Evolutionary conservation across 1,140 invertebrate genomes (phyloP).

Genomic region (Panagrolaimus sp.): DNA sequence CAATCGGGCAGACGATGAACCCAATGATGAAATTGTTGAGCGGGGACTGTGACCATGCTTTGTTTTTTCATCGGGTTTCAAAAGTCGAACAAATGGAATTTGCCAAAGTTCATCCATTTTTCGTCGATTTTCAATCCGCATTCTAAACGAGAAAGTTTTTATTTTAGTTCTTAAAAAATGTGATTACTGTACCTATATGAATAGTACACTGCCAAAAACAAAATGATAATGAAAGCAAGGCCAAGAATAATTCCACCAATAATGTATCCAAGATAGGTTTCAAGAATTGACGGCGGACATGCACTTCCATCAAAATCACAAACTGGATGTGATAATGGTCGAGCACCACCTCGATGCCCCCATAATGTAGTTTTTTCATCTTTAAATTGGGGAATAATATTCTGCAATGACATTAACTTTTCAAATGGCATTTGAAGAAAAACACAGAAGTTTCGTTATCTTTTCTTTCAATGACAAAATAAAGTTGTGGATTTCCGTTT

Average conservation of each 20-base stretch:
- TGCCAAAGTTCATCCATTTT: slow-evolving; percentile 21
- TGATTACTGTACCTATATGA: not conserved
- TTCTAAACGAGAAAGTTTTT: not conserved
- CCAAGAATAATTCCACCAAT: slow-evolving; percentile 9
- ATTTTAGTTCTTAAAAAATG: not conserved
- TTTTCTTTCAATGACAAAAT: not conserved
- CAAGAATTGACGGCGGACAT: not conserved
- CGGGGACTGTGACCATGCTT: not conserved
- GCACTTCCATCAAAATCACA: slow-evolving; percentile 16
- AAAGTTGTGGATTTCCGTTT: not conserved
- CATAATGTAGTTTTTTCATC: slow-evolving; percentile 6
- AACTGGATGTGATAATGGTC: slow-evolving; percentile 19
- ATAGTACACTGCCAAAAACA: slow-evolving; percentile 16
- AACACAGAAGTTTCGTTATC: not conserved
- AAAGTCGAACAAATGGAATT: slow-evolving; percentile 16
- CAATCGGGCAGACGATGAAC: not conserved
- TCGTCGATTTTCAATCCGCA: slow-evolving; percentile 14
- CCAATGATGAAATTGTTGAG: not conserved
- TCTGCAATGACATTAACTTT: not conserved
- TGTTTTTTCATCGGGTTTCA: slow-evolving; percentile 16
- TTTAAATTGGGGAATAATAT: not conserved
- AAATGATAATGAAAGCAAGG: not conserved
- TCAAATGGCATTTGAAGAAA: not conserved
- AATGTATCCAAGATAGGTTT: not conserved
- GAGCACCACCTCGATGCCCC: slow-evolving; percentile 12